Evolutionary conservation across 2,888 invertebrate species (phyloP), one percentile per base, ranked within the genome.

Genomic region (Tetragonisca angustula): DNA sequence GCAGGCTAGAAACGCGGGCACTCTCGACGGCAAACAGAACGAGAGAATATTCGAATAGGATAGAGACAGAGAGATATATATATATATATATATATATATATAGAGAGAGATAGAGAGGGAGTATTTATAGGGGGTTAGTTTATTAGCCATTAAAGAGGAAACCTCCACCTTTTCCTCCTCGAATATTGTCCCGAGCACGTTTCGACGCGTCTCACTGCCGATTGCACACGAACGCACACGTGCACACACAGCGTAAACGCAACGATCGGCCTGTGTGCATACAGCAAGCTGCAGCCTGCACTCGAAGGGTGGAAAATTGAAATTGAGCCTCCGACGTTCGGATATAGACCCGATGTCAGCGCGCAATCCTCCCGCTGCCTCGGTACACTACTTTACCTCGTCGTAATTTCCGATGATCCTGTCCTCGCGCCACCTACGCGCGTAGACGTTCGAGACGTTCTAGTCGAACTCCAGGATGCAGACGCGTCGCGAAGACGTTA

Each of bases 251-350:
- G 27, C n/a, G 43, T 52, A 71, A 59, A 70, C 9, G 67, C 84
- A 79, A 84, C 71, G 85, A 83, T 82, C 79, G 73, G 59, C 79
- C 81, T 71, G 59, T 61, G 77, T 71, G 81, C 75, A 87, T 79
- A 72, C 89, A 89, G 88, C 88, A 83, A 79, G 71, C 83, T 85
- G 83, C 88, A 87, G 84, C 68, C 88, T 88, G 89, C 86, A 83
- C 74, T 79, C 87, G 89, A 89, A 89, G 82, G 87, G 87, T 83
- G 87, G 89, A 89, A 89, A 89, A 89, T 89, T 89, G 89, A 89
- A 89, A 89, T 89, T 83, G 87, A 89, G 87, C 82, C 84, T 79
- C 78, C 73, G 64, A 72, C 83, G 78, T 76, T 74, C 84, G 43
- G 75, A 77, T 85, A 85, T 85, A 77, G 68, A 75, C 72, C n/a